phyloP scores from a whole-genome alignment of 2,888 invertebrate species.

The Papilio gigon region DNA sequence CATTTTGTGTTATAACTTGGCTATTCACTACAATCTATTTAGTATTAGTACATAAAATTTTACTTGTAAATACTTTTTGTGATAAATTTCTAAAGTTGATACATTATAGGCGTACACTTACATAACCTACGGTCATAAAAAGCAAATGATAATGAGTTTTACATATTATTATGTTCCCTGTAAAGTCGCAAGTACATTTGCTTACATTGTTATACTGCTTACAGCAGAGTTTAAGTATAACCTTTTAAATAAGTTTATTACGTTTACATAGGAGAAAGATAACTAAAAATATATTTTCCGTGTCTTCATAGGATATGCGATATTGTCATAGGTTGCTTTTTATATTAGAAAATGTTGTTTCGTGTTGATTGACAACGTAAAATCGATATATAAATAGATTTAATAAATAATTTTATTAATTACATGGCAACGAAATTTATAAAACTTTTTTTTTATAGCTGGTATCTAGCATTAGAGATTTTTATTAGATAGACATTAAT shows the following conservation, averaged over 20 bases:
- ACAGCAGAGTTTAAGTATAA: not conserved
- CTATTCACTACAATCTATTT: constrained; percentile 55
- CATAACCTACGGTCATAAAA: constrained; percentile 25
- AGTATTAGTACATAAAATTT: constrained; percentile 43
- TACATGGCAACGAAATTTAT: constrained; percentile 6
- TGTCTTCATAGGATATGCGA: constrained; percentile 55
- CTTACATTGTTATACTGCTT: constrained; percentile 10
- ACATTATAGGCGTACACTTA: constrained; percentile 14
- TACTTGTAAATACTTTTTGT: constrained; percentile 34
- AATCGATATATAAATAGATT: not conserved
- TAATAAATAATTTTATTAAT: not conserved
- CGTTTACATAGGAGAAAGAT: not conserved
- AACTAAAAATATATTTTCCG: constrained; percentile 38
- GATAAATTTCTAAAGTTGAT: constrained; percentile 30
- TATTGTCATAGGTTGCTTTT: constrained; percentile 65
- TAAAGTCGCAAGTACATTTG: constrained; percentile 22
- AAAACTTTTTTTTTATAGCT: not conserved
- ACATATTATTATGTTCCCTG: constrained; percentile 31
- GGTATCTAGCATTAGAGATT: not conserved
- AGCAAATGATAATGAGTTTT: constrained; percentile 20
- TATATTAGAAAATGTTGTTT: not conserved
- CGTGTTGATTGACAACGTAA: not conserved
- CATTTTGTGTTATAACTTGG: constrained; percentile 51
- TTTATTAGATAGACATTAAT: constrained; percentile 29
- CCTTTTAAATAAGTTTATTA: not conserved